phyloP scores from a whole-genome alignment of 1,140 invertebrate genomes.

The Drosophila lacertosa region DNA sequence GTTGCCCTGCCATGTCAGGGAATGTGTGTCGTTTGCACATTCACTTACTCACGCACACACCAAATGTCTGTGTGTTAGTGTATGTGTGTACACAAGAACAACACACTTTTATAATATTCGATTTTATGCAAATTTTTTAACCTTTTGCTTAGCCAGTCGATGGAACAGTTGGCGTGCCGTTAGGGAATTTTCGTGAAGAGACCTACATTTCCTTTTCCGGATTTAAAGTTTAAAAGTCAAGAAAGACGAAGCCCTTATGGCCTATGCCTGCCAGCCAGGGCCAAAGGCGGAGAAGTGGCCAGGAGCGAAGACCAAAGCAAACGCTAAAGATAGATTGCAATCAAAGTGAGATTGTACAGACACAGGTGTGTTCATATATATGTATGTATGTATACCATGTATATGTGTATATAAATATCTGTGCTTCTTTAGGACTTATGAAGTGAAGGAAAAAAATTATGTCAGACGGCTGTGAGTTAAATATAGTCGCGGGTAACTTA shows the following conservation, averaged over 20 bases:
- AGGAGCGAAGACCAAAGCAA: constrained; percentile 12
- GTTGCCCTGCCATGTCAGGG: constrained; percentile 44
- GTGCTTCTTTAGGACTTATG: neutral
- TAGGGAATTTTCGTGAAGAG: constrained; percentile 48
- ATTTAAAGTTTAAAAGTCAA: constrained; percentile 80
- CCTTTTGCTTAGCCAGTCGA: constrained; percentile 53
- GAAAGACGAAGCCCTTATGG: constrained; percentile 45
- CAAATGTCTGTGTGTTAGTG: too few species aligned
- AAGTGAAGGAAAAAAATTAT: neutral
- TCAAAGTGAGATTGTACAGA: constrained; percentile 27
- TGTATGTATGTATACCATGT: neutral
- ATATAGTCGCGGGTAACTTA: neutral
- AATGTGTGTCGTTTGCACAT: constrained; percentile 44
- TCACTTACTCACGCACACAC: constrained; percentile 31
- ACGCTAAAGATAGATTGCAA: constrained; percentile 72
- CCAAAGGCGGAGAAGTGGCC: neutral
- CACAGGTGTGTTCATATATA: constrained; percentile 7
- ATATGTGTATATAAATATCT: neutral
- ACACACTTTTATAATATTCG: constrained; percentile 64
- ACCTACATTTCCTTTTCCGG: constrained; percentile 55
- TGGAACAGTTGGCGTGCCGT: constrained; percentile 62
- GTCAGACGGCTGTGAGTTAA: constrained; percentile 2
- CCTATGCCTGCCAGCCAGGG: constrained; percentile 60
- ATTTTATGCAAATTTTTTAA: constrained; percentile 79
- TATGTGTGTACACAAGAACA: constrained; percentile 8